A percentile compares a stretch with the other conserved stretches of the same genome.
phyloP scores from a whole-genome alignment of 1,140 invertebrate species.

The Pogonomyrmex californicus region DNA sequence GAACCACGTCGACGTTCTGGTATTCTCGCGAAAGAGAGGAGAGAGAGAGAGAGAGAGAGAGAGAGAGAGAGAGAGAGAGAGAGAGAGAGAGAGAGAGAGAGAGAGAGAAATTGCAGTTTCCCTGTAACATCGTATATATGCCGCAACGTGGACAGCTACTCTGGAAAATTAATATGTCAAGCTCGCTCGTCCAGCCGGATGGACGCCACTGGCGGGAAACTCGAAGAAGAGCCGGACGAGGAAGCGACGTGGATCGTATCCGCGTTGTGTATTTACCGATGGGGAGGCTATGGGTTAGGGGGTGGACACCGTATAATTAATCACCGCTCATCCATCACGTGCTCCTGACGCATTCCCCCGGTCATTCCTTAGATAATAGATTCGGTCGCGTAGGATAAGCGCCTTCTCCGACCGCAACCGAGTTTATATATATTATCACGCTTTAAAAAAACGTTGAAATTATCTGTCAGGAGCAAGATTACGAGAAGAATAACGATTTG shows the following conservation, averaged over 20 bases:
- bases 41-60: not conserved
- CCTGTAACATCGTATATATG: not conserved
- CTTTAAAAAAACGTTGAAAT: constrained; percentile 51
- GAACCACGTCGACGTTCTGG: too few species aligned
- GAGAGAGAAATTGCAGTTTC: not conserved
- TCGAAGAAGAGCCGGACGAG: constrained; percentile 62
- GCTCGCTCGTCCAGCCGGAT: constrained; percentile 21
- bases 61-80: not conserved
- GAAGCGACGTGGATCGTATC: constrained; percentile 68
- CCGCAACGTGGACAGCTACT: constrained; percentile 67
- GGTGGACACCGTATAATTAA: constrained; percentile 84
- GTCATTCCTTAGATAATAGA: constrained; percentile 81
- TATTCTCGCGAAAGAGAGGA: too few species aligned
- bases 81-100: not conserved
- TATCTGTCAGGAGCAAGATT: constrained; percentile 34
- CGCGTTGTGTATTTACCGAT: constrained; percentile 72
- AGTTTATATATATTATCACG: constrained; percentile 40
- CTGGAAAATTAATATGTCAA: constrained; percentile 81
- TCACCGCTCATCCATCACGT: constrained; percentile 83
- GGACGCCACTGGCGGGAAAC: constrained; percentile 46
- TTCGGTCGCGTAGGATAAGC: constrained; percentile 58
- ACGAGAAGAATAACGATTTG: constrained; percentile 40
- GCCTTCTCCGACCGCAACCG: not conserved
- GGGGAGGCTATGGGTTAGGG: constrained; percentile 56
- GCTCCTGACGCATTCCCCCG: constrained; percentile 71